phyloP scores from a whole-genome alignment of 2,113 vertebrate species.

The Aphyosemion australe region DNA sequence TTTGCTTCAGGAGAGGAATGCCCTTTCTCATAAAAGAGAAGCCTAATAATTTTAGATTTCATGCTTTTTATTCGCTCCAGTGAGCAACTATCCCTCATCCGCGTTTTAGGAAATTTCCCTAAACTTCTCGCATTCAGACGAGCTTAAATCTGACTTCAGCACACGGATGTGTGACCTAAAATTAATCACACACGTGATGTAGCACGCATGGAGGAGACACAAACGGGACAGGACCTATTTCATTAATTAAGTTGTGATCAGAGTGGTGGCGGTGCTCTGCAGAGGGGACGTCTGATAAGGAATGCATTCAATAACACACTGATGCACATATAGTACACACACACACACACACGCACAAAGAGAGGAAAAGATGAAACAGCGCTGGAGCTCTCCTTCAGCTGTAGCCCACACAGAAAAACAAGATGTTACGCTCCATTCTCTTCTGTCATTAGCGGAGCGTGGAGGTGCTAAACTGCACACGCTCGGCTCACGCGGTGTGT shows the following conservation, averaged over 20 bases:
- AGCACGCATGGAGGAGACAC: neutral
- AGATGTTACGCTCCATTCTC: conserved; percentile 39
- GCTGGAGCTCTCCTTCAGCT: neutral
- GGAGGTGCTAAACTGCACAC: conserved; percentile 23
- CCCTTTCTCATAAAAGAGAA: neutral
- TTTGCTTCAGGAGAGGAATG: conserved; percentile 3
- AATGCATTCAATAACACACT: conserved; percentile 21
- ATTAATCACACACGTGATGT: no score
- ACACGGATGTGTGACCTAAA: no score
- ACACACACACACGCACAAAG: conserved; percentile 7
- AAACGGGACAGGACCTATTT: neutral
- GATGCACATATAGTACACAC: conserved; percentile 4
- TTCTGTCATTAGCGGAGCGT: conserved; percentile 39
- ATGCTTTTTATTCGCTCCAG: neutral
- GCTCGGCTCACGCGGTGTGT: conserved; percentile 26
- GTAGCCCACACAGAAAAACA: conserved; percentile 24
- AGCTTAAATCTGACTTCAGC: no score
- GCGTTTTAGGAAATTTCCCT: neutral
- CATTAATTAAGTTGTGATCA: conserved; percentile 51
- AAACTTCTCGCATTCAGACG: no score
- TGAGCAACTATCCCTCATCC: neutral
- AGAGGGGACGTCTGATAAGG: conserved; percentile 53
- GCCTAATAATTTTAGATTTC: neutral
- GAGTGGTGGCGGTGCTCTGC: conserved; percentile 48
- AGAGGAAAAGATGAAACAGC: neutral